Evolutionary conservation across 2,113 vertebrate species (phyloP).

Genomic region (Dipodomys merriami): DNA sequence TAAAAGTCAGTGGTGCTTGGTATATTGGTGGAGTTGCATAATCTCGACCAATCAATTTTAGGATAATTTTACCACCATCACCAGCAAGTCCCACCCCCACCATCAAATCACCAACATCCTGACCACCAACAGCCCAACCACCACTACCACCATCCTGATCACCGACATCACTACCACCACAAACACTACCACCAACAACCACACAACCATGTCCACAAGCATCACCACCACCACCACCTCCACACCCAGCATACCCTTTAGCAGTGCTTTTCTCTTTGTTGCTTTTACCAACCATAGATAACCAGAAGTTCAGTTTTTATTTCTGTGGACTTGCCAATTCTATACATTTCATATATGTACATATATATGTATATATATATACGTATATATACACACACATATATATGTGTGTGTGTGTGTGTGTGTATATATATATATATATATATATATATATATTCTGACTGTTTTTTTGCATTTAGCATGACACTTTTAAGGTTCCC

Average conservation of each 20-base stretch:
- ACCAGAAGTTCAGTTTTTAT: neutral
- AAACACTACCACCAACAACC: no score
- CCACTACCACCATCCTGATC: no score
- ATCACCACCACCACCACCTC: no score
- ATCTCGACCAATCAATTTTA: neutral
- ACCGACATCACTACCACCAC: no score
- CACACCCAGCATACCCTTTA: neutral
- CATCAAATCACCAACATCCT: no score
- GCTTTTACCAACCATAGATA: neutral
- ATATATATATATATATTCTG: neutral
- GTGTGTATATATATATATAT: no score
- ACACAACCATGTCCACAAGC: no score
- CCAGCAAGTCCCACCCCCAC: no score
- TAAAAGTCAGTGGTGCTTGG: neutral
- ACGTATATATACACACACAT: no score
- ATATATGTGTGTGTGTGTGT: no score
- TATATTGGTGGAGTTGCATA: neutral
- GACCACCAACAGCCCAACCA: no score
- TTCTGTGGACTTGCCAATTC: neutral
- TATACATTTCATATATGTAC: neutral
- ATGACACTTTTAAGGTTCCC: neutral
- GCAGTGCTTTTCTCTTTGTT: neutral
- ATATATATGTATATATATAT: no score
- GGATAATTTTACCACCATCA: neutral
- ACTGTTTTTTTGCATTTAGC: neutral